Evolutionary conservation across 2,888 invertebrate species (phyloP), one percentile per base, ranked within the genome.

Genomic region (Tenthredo notha): DNA sequence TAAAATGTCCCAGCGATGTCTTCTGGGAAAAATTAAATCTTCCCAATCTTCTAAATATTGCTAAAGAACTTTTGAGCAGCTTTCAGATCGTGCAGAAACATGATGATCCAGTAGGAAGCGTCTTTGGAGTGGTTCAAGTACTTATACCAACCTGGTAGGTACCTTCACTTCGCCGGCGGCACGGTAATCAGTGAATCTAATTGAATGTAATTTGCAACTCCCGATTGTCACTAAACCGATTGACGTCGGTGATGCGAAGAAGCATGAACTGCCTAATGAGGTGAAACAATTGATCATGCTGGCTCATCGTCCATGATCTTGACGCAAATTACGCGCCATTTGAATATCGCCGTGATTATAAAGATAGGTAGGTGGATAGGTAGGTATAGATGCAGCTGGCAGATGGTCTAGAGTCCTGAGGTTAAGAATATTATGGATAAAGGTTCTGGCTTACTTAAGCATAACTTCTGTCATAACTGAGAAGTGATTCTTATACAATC

Each of bases 121-220:
- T 25, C 74, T 54, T 54, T 15, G 50, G 15, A 40, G 40, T 77
- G 47, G n/a, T 33, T 25, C 77, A 33, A 18, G 77, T 33, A n/a
- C 50, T 29, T 50, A 40, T 50, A 21, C 21, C 40, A n/a, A 43
- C 70, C 18, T 37, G n/a, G 9, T 37, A 37, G 9, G 47, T 47
- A 47, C 77, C 77, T 77, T 50, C 50, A 54, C 50, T 47, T 50
- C 50, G 77, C 54, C 47, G 50, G 29, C 77, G 77, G 77, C 77
- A n/a, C n/a, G 77, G 54, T 77, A 77, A 77, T 77, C 77, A 77
- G 77, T 77, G 77, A 77, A 77, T 77, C 77, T 77, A 77, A 77
- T 77, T 77, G 77, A 77, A 77, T 77, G 50, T 77, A 50, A 77
- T 77, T 77, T 77, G 77, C 77, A n/a, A 77, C 77, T 77, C 50